A percentile compares a stretch with the other conserved stretches of the same genome.
phyloP scores from a whole-genome alignment of 2,888 invertebrate species.

The Mesoligia furuncula region DNA sequence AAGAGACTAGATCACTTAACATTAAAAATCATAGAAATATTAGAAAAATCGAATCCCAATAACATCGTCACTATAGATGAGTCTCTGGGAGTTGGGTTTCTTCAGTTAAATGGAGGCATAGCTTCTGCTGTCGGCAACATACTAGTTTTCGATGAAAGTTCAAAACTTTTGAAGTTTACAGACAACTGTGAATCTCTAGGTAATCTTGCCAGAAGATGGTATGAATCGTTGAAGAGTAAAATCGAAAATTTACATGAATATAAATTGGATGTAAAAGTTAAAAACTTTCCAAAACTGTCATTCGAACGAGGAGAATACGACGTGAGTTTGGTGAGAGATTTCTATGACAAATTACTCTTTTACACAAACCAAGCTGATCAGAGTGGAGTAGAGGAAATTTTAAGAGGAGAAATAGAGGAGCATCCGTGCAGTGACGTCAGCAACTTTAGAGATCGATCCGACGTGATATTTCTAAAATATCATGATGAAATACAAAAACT shows the following conservation, averaged over 20 bases:
- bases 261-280: constrained; percentile 34
- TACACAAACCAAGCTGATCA: constrained; percentile 55
- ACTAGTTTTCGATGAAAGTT: constrained; percentile 36
- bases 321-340: constrained; percentile 29
- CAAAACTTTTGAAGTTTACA: constrained; percentile 35
- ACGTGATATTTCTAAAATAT: constrained; percentile 46
- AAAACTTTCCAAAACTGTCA: constrained; percentile 51
- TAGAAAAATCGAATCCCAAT: constrained; percentile 6
- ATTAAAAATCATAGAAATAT: constrained; percentile 21
- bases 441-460: constrained; percentile 29
- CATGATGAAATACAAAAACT: constrained; percentile 51
- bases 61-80: constrained; percentile 48
- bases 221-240: constrained; percentile 8
- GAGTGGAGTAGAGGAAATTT: constrained; percentile 26
- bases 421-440: constrained; percentile 3
- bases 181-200: constrained; percentile 13
- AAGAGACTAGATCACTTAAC: not conserved
- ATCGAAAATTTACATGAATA: constrained; percentile 40
- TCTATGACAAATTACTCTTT: constrained; percentile 52
- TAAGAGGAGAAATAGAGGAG: constrained; percentile 36
- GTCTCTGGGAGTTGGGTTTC: constrained; percentile 24
- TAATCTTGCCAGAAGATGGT: constrained; percentile 27
- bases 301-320: constrained; percentile 35
- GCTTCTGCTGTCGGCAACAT: constrained; percentile 53
- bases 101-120: constrained; percentile 46